Evolutionary conservation across 2,888 invertebrate genomes (phyloP), one percentile per base, ranked within the genome.

Genomic region (Aphrophora alni): DNA sequence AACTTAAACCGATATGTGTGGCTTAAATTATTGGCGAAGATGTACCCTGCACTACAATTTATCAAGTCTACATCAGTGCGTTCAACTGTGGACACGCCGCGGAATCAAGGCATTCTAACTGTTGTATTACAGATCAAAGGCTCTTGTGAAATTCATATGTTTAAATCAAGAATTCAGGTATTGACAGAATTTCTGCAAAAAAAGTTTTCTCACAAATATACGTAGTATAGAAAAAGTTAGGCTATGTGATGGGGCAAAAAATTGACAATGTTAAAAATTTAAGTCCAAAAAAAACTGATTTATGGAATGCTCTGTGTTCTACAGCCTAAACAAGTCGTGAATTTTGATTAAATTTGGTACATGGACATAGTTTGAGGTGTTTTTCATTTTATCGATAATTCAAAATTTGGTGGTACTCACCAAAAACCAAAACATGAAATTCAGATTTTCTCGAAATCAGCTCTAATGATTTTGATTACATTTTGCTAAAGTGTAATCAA

Each of bases 101-200:
- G 93, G 81, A 94, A 94, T 87, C 93, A 94, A 84, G 94, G 94
- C 12, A 92, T 94, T 82, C 92, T 94, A 83, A 92, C 93, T 83
- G 92, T 94, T 0, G 88, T 95, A 27, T 89, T 94, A 0, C 91
- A 91, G 82, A 89, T 94, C 0, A 92, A 91, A 87, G 94, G 93
- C 14, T 76, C 79, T 14, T 82, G 83, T 59, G 82, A 82, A 77
- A 76, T 84, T 27, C 76, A 82, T 59, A 77, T 82, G 72, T 82
- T 84, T 72, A 84, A 81, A 73, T 82, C 81, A 38, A 78, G 82
- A 75, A 81, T 84, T 17, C 82, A 83, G 82, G 84, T 84, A 73
- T 7, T 8, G 1, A 10, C 33, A 33, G 33, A 33, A n/a, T n/a
- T n/a, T n/a, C n/a, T n/a, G n/a, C n/a, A n/a, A 44, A 44, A 44